Evolutionary conservation across 2,888 invertebrate species (phyloP), one percentile per base, ranked within the genome.

Genomic region (Seira musarum): DNA sequence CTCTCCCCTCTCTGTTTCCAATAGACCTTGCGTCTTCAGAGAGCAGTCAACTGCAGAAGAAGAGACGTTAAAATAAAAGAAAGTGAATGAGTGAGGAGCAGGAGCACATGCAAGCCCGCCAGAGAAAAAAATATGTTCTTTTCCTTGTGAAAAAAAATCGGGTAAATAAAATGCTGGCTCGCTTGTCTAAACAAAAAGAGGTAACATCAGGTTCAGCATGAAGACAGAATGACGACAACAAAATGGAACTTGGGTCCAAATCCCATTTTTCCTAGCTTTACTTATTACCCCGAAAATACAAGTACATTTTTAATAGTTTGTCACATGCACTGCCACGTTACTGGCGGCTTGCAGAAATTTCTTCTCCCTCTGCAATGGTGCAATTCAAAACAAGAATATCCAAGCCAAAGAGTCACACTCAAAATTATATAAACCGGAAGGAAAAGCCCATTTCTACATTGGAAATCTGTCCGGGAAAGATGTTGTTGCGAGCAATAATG

Each of bases 1-100:
- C n/a, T n/a, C n/a, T n/a, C n/a, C n/a, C 70, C 49, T 49, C 70
- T 30, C 77, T 77, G 77, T 71, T 77, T 77, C 77, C 77, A 77
- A 71, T 77, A 77, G 71, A 77, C 77, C 64, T 49, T 15, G 19
- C 19, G 17, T 53, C 30, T 53, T 49, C 53, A 53, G 25, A 21
- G n/a, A 57, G 25, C 15, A 69, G 22, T 30, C 61, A 61, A 24
- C 24, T 53, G 19, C 60, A 46, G 63, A 40, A 3, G 2, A 5
- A 8, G 49, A 49, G 49, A 49, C 49, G 17, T 49, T n/a, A 49
- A 49, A 49, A n/a, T n/a, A 49, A 72, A 72, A 64, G 40, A 19
- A 60, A 21, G 40, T 6, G 17, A 64, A 49, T 2, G 60, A 69
- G 76, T 77, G 70, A 71, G 65, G 70, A 60, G 77, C 53, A 70